Evolutionary conservation across 1,140 invertebrate genomes (phyloP), one percentile per base, ranked within the genome.

Genomic region (Zaprionus ornatus): DNA sequence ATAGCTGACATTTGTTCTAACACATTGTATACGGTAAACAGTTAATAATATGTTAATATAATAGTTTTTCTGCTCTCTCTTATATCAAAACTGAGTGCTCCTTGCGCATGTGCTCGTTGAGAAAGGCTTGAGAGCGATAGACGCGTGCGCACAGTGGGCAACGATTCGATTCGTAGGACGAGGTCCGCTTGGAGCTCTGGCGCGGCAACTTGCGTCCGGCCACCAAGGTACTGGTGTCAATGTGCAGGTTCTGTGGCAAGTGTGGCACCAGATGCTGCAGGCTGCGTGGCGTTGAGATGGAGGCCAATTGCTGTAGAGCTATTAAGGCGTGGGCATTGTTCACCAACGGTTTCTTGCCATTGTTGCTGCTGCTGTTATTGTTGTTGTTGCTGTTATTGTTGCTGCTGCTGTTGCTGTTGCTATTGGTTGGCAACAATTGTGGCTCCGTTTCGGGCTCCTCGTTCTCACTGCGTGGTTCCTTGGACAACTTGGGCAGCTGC

Each of bases 101-200:
- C 64, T 92, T 87, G 42, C 91, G 87, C 91, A 92, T 92, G 37
- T 92, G 91, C 60, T 92, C 91, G 50, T 92, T 92, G 17, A 92
- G 79, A 60, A 91, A 91, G 25, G 91, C 82, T 70, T 92, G 91
- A 7, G 91, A 85, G 23, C 91, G 82, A 73, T 91, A 92, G 37
- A 90, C 79, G 2, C 90, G 75, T 15, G 90, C 80, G 63, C 91
- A 92, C 1, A 92, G 59, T 1, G 91, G 91, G 68, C 91, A 92
- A 15, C 91, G 91, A 69, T 92, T 92, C n/a, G 85, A 78, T 67
- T 92, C 91, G 54, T 86, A 92, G 21, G 78, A 77, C 4, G 88
- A 75, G 9, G 75, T 52, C 4, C 86, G 78, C 25, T 90, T 91
- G 17, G 77, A 66, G 29, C 76, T 75, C 67, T 92, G 84, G 2